phyloP scores from a whole-genome alignment of 1,140 invertebrate genomes.

The Cyclargus thomasi region DNA sequence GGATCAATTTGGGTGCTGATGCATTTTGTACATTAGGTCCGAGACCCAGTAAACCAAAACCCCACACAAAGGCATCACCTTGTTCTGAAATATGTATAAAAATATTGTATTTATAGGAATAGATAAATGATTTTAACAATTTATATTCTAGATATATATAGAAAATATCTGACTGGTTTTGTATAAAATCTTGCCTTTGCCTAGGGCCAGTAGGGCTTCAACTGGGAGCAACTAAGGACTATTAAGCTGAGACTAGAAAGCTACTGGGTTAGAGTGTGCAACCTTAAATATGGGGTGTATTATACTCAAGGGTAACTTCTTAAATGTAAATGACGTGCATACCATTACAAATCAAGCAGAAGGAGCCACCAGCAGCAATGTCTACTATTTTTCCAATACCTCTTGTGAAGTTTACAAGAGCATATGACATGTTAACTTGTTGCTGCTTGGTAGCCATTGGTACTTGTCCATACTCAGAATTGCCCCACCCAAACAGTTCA shows the following conservation, averaged over 20 bases:
- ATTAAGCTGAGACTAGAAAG: too few species aligned
- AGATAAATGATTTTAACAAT: too few species aligned
- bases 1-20: slow-evolving; percentile 81
- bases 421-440: slow-evolving; percentile 82
- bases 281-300: too few species aligned
- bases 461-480: slow-evolving; percentile 94
- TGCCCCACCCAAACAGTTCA: slow-evolving; percentile 98
- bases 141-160: too few species aligned
- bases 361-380: slow-evolving; percentile 90
- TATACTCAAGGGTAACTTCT: too few species aligned
- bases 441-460: slow-evolving; percentile 60
- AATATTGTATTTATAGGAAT: background rate
- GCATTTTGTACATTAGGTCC: slow-evolving; percentile 85
- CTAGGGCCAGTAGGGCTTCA: background rate
- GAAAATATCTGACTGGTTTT: too few species aligned
- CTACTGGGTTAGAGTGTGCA: too few species aligned
- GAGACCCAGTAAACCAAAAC: slow-evolving; percentile 92
- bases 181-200: too few species aligned
- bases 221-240: background rate
- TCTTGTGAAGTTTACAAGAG: slow-evolving; percentile 77
- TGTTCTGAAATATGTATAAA: slow-evolving; percentile 75
- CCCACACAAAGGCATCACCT: slow-evolving; percentile 93
- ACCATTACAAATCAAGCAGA: slow-evolving; percentile 90
- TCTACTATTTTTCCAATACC: slow-evolving; percentile 86
- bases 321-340: slow-evolving; percentile 23